Base-by-base conservation (phyloP, 1,140 invertebrate species). In the Bacillus rossius region DNA sequence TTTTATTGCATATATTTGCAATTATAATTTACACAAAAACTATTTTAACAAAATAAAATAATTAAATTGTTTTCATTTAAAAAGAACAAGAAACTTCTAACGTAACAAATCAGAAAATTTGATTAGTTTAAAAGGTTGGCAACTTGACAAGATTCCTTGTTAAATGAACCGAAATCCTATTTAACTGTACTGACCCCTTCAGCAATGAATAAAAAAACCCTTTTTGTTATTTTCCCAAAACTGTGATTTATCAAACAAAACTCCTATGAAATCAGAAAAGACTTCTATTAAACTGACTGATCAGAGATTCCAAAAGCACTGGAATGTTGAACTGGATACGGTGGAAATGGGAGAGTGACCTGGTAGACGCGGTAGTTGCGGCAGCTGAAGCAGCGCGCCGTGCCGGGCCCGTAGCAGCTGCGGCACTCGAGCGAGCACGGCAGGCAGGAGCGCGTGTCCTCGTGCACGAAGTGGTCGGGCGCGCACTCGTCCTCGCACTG, bases 401-500 rank as follows among this genome's bases (percentile, higher is more conserved):
- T 76, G 0, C 81, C 81, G 0, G 90, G 86, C 0, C 95, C 94
- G 0, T 72, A 81, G 69, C 95, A 99, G 0, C 89, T 89, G 55
- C 85, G 80, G 69, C 94, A 96, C 72, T 94, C 90, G 2, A 73
- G 65, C 62, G 87, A 82, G 67, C 94, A 96, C 8, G 86, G 84
- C 8, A 88, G 79, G 70, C 93, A 96, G 61, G 84, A 79, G 59
- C 85, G 83, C 14, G 79, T 82, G 1, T 75, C 75, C 20, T 88
- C 80, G 65, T 94, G 88, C 1, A 89, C 86, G 69, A 86, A 96
- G 66, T 94, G 84, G 55, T 80, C 78, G 3, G 78, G 68, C 0
- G 91, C 87, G 72, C 95, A 98, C 69, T 94, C 88, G 48, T 93
- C 87, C 70, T 94, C 92, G 69, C 94, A 97, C 67, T 93, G 91